A percentile compares a stretch with the other conserved stretches of the same genome.
Conservation (phyloP, 2,113 vertebrate genomes). For the Helogale parvula region DNA sequence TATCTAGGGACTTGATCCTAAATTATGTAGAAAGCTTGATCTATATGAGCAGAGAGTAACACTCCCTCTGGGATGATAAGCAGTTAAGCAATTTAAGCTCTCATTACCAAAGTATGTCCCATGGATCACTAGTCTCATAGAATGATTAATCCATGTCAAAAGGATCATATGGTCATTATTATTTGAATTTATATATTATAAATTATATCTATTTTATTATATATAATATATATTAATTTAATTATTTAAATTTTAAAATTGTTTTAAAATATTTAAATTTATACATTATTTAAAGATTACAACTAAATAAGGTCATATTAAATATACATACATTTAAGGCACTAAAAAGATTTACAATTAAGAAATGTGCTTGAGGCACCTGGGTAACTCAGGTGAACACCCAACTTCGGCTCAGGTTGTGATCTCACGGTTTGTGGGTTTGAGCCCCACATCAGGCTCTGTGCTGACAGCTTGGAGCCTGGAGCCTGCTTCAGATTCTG, state of each 20-base stretch:
- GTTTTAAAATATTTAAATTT: not conserved
- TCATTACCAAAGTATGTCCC: not conserved
- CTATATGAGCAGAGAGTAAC: not conserved
- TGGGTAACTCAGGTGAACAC: too few relatives aligned
- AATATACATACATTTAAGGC: not conserved
- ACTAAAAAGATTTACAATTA: conserved; percentile 22
- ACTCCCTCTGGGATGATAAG: not conserved
- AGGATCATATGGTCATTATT: not conserved
- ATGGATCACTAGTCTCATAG: not conserved
- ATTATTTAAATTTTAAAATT: too few relatives aligned
- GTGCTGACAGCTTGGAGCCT: too few relatives aligned
- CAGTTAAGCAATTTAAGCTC: not conserved
- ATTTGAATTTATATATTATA: not conserved
- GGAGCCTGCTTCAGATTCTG: too few relatives aligned
- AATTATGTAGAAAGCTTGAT: not conserved
- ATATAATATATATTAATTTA: not conserved
- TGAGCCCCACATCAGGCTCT: too few relatives aligned
- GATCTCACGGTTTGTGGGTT: too few relatives aligned
- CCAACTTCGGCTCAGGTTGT: too few relatives aligned
- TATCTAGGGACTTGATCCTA: not conserved
- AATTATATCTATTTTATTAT: too few relatives aligned
- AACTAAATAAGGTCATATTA: not conserved
- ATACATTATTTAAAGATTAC: not conserved
- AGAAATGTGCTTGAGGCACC: not conserved
- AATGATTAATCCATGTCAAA: not conserved